These are phyloP conservation scores for Addax nasomaculatus DNA, from an alignment of 2,113 vertebrate species.

Conservation along the genomic window DNA sequence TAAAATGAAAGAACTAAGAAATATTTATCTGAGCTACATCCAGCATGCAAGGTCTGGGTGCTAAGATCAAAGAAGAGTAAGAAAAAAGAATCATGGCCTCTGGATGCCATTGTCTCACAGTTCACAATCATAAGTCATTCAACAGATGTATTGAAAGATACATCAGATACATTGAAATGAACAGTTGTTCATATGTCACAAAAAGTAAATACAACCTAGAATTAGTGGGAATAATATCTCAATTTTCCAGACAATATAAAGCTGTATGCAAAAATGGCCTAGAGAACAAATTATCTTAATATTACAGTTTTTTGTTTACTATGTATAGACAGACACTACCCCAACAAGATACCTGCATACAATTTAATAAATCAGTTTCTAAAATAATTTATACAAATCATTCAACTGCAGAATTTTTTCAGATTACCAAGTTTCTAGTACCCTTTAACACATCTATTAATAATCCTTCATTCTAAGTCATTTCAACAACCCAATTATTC, in stretches of 20 bases:
- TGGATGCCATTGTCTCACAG: background rate
- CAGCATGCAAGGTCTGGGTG: background rate
- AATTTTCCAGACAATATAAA: background rate
- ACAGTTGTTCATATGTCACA: background rate
- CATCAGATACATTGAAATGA: background rate
- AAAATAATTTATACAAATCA: conserved; percentile 16
- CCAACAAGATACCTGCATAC: background rate
- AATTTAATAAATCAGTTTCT: conserved; percentile 33
- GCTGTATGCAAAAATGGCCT: background rate
- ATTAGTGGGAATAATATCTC: background rate
- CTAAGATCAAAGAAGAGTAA: background rate
- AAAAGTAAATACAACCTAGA: background rate
- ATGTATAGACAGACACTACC: background rate
- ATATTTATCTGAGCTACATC: background rate
- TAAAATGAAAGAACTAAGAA: conserved; percentile 5
- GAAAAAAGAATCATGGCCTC: conserved; percentile 2
- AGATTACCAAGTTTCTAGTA: background rate
- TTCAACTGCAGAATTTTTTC: conserved; percentile 1
- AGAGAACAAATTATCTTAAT: background rate
- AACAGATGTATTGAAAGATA: background rate
- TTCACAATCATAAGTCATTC: conserved; percentile 15
- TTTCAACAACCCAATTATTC: background rate
- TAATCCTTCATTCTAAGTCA: background rate
- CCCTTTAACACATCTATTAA: background rate
- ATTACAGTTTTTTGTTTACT: background rate